Evolutionary conservation across 2,113 vertebrate genomes (phyloP).

Genomic region (Pseudorectes ferrugineus): DNA sequence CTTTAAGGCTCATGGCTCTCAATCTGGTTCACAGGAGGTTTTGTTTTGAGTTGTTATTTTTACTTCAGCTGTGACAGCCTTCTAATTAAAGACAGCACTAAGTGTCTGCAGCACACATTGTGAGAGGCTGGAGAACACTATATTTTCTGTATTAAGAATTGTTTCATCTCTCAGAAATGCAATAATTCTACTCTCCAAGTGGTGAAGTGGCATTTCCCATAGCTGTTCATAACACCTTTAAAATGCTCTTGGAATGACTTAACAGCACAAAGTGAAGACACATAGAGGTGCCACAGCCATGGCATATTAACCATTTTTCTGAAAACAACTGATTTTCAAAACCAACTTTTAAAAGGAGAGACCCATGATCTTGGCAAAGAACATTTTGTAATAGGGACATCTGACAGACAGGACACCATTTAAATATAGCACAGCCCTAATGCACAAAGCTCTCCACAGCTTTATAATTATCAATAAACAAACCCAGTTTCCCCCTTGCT

Average conservation of each 20-base stretch:
- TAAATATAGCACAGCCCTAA: conserved; percentile 5
- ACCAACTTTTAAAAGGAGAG: not conserved
- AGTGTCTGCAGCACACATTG: not conserved
- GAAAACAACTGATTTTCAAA: not conserved
- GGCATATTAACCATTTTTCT: not conserved
- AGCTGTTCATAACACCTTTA: not conserved
- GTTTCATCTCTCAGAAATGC: not conserved
- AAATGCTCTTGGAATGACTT: not conserved
- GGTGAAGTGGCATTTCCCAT: not conserved
- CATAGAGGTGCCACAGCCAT: not conserved
- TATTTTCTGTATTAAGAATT: not conserved
- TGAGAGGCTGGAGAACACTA: not conserved
- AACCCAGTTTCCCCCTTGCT: not conserved
- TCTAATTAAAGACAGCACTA: not conserved
- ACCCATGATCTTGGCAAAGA: not conserved
- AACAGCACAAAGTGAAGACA: not conserved
- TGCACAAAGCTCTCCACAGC: not conserved
- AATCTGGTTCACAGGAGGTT: not conserved
- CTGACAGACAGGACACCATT: not conserved
- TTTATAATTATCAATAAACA: not conserved
- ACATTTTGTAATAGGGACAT: not conserved
- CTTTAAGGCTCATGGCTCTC: not conserved
- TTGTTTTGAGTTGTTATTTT: conserved; percentile 2
- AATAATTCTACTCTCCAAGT: not conserved
- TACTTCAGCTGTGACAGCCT: not conserved